Conservation (phyloP, 2,113 vertebrate species). For the Tricholaema leucomelas region DNA sequence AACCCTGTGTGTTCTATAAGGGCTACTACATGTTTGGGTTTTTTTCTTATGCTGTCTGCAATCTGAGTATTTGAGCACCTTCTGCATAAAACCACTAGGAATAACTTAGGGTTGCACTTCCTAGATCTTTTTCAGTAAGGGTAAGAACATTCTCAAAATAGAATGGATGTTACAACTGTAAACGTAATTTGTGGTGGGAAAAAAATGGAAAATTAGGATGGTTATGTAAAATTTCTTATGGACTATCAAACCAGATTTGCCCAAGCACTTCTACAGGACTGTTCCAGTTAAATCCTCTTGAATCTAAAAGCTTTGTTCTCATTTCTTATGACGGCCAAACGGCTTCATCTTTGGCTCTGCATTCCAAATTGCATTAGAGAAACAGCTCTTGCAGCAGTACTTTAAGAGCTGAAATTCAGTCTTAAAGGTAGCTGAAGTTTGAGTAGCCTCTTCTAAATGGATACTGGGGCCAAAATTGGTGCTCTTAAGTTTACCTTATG, state of each 20-base stretch:
- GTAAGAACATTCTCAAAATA: neutral
- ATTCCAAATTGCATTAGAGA: neutral
- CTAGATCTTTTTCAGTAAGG: neutral
- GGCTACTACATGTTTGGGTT: neutral
- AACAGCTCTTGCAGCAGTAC: neutral
- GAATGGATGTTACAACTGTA: neutral
- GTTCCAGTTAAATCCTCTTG: neutral
- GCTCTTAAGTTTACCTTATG: neutral
- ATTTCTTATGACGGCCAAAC: neutral
- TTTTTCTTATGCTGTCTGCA: neutral
- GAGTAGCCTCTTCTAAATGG: neutral
- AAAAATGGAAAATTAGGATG: neutral
- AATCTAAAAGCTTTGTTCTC: neutral
- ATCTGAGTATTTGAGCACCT: neutral
- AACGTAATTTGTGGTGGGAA: neutral
- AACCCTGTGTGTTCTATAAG: neutral
- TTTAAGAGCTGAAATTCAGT: neutral
- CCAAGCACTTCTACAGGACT: neutral
- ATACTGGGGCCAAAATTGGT: neutral
- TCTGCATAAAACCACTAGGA: neutral
- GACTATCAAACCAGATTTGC: neutral
- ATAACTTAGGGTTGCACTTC: neutral
- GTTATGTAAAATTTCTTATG: neutral
- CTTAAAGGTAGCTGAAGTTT: neutral
- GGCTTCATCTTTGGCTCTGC: neutral